Base-by-base conservation (phyloP, 2,888 invertebrate genomes). In the Drosophila macrothrix region DNA sequence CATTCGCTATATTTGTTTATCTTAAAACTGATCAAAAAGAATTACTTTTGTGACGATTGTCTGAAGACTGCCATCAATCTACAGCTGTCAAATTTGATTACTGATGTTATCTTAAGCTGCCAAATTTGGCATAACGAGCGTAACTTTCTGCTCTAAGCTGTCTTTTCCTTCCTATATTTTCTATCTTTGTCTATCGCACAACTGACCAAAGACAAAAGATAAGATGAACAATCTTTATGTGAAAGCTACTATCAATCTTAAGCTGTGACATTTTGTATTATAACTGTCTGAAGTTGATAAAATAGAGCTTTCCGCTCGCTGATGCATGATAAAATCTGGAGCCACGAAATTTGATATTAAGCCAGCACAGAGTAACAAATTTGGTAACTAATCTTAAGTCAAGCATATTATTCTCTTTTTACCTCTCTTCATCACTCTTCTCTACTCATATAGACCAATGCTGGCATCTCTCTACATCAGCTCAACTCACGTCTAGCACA, bases 251-350 rank as follows among this genome's bases (percentile, higher is more conserved):
- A 9, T 46, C n/a, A 56, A 56, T 56, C 28, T 56, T 61, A 9
- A 50, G 52, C 60, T 37, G 67, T 37, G 43, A 67, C 39, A 67
- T 56, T 67, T 39, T 46, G 14, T 28, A 46, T 37, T 61, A 22
- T 4, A 31, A 19, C 5, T 22, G 29, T 25, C 25, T 33, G 10
- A 12, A 54, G 14, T n/a, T 12, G 39, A 16, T 19, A 25, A 10
- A 50, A 64, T 66, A 33, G 0, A 5, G 33, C 25, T 65, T 65
- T 65, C 22, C 14, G 41, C 49, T 28, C 14, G 25, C 28, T 22
- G 25, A 33, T 16, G 22, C 19, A 50, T 14, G 39, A 52, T 52
- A 31, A 5, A 1, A 35, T 35, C 7, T 29, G 14, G 4, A 52
- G 10, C 28, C 31, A 22, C 29, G 22, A 55, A 39, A 33, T 37